Evolutionary conservation across 2,797 vertebrate genomes (phyloP).

Genomic region (Pygocentrus nattereri): DNA sequence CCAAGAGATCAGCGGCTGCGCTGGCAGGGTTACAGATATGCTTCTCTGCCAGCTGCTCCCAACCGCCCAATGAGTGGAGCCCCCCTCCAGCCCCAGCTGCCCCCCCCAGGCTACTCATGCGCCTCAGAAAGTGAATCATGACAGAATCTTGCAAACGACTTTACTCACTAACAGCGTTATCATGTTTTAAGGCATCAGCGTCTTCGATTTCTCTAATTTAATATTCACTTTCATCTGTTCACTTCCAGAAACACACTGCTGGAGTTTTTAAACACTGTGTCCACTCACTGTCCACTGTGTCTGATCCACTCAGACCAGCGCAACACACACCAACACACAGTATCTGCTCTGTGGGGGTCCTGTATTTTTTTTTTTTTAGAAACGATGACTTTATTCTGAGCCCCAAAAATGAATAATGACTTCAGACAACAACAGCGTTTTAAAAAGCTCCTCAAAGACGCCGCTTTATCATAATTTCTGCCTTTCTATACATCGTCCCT

Average conservation of each 20-base stretch:
- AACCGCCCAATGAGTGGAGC: conserved; percentile 32
- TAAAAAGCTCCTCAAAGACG: not conserved
- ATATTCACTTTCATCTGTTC: not conserved
- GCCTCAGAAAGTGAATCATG: conserved; percentile 22
- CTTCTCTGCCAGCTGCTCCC: conserved; percentile 65
- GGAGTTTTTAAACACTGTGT: too few relatives aligned
- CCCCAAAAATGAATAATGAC: not conserved
- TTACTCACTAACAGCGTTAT: conserved; percentile 4
- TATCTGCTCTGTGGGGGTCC: too few relatives aligned
- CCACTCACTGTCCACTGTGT: too few relatives aligned
- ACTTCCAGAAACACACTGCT: not conserved
- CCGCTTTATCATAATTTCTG: not conserved
- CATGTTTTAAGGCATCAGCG: not conserved
- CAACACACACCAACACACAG: too few relatives aligned
- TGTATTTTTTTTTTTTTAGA: not conserved
- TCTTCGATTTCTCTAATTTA: not conserved
- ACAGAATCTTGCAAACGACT: conserved; percentile 30
- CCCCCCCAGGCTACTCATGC: conserved; percentile 23
- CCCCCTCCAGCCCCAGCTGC: conserved; percentile 46
- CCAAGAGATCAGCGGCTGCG: conserved; percentile 55
- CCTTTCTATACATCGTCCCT: not conserved
- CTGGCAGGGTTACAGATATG: conserved; percentile 60
- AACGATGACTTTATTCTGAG: not conserved
- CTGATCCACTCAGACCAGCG: too few relatives aligned
- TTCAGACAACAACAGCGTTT: not conserved